phyloP scores from a whole-genome alignment of 2,797 vertebrate species.

The Moxostoma hubbsi region DNA sequence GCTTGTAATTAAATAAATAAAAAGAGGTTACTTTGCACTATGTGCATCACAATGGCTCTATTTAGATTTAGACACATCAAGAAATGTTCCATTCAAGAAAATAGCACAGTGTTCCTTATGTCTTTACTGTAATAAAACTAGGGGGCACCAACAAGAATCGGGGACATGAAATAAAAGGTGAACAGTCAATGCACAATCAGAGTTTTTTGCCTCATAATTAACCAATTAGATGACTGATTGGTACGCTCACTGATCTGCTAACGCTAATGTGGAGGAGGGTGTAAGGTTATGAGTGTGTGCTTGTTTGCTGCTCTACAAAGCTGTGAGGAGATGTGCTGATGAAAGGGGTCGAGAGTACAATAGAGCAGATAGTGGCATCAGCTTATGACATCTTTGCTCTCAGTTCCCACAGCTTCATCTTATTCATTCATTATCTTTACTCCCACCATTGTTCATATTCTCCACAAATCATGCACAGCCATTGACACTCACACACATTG shows the following conservation, averaged over 20 bases:
- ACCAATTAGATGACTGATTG: slow-evolving; percentile 7
- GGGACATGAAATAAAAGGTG: background rate
- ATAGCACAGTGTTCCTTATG: no score
- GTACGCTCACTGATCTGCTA: background rate
- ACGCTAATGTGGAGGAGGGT: background rate
- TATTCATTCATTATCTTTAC: slow-evolving; percentile 51
- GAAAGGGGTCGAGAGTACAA: background rate
- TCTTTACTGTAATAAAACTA: no score
- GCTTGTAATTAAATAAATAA: no score
- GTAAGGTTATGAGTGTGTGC: slow-evolving; percentile 12
- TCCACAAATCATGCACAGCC: slow-evolving; percentile 54
- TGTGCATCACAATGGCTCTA: no score
- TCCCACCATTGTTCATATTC: slow-evolving; percentile 51
- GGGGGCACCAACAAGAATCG: no score
- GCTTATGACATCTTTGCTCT: slow-evolving; percentile 28
- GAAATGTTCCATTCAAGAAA: no score
- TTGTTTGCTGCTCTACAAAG: slow-evolving; percentile 20
- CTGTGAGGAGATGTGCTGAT: slow-evolving; percentile 22
- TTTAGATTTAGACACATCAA: no score
- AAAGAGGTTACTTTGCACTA: no score
- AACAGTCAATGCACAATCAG: background rate
- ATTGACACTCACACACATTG: slow-evolving; percentile 38
- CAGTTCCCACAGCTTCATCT: slow-evolving; percentile 39
- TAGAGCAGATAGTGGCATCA: slow-evolving; percentile 5
- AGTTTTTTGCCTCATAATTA: background rate